Evolutionary conservation across 2,888 invertebrate species (phyloP), one percentile per base, ranked within the genome.

Genomic region (Lymantria monacha): DNA sequence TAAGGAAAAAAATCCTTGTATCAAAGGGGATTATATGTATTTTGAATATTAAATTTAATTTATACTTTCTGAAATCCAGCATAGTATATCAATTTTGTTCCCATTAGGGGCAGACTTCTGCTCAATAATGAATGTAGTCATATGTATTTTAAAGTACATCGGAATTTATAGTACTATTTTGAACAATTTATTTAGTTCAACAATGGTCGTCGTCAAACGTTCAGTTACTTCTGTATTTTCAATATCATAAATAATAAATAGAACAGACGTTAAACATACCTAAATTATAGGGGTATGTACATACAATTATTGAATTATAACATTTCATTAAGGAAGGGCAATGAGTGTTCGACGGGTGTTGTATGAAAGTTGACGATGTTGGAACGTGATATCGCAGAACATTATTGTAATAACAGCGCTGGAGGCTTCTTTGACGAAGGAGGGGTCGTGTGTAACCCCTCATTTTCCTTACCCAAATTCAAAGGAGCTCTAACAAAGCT

Each of bases 401-500:
- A 86, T 87, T 87, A 87, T 88, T 87, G 81, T 86, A 85, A 89
- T 90, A 90, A 89, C 83, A 81, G 78, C 76, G 85, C 85, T 84
- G 79, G 70, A 74, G 72, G 77, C 77, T 85, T 81, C 88, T 90
- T 87, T 90, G 89, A 89, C 79, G 78, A 77, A 69, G 71, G 67
- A 72, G 67, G 72, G 78, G 74, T 75, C 79, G 81, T 85, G 82
- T 86, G 86, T 85, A 87, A 85, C 87, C 88, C 85, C 85, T 87
- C 87, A 88, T 90, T 89, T 89, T 89, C 89, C 85, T 84, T 82
- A 82, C 87, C 88, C 70, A 91, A 91, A 88, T 89, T 89, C 88
- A 91, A 90, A 91, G 89, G 83, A 84, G 83, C 79, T 79, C 80
- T 79, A 83, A 86, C 89, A 89, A 90, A 87, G 89, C 89, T 87